Conservation (phyloP, 2,888 invertebrate species). For the Romanomermis culicivorax region DNA sequence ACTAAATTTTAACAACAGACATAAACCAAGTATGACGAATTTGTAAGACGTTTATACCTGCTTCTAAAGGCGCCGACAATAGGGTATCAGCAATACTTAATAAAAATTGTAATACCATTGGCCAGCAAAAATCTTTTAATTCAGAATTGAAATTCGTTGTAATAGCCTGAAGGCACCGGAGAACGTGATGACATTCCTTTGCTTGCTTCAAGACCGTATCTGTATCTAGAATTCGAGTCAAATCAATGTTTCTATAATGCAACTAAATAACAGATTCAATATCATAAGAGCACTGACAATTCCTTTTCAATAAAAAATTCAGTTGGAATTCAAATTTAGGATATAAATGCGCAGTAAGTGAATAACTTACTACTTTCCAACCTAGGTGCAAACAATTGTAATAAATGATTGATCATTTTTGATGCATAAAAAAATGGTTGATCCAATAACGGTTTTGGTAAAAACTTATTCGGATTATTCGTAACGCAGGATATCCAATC, state of each 20-base stretch:
- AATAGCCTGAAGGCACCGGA: conserved; percentile 53
- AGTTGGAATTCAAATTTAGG: not conserved
- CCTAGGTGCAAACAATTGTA: conserved; percentile 77
- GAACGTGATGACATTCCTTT: conserved; percentile 68
- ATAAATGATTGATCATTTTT: no score
- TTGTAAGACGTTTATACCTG: no score
- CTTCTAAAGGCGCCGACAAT: conserved; percentile 69
- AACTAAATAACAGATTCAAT: not conserved
- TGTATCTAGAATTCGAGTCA: conserved; percentile 51
- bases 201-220: conserved; percentile 67
- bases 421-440: conserved; percentile 74
- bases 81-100: conserved; percentile 73
- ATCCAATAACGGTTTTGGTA: conserved; percentile 57
- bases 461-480: no score
- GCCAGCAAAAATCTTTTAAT: conserved; percentile 71
- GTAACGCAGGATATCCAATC: conserved; percentile 78
- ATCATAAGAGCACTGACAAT: no score
- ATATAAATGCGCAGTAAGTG: not conserved
- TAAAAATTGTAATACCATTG: conserved; percentile 59
- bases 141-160: conserved; percentile 47
- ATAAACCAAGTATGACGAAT: no score
- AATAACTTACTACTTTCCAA: conserved; percentile 39
- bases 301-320: not conserved
- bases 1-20: no score
- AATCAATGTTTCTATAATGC: conserved; percentile 5